Evolutionary conservation across 2,113 vertebrate genomes (phyloP).

Genomic region (Bucco capensis): DNA sequence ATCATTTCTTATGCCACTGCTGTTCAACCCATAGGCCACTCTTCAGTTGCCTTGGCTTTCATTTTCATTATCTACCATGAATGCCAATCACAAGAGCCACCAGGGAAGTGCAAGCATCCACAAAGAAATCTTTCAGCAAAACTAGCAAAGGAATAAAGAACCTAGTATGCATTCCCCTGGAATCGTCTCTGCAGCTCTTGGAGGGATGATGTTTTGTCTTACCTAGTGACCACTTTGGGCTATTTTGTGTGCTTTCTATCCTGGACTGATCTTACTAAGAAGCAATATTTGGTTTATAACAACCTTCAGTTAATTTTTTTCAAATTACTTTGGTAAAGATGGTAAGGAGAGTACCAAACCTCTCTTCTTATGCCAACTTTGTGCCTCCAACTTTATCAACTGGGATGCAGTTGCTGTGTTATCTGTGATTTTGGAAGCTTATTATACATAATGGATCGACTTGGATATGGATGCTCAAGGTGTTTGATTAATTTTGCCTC

Average conservation of each 20-base stretch:
- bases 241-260: neutral
- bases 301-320: neutral
- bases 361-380: neutral
- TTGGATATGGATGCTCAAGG: neutral
- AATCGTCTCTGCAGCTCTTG: neutral
- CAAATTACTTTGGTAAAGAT: neutral
- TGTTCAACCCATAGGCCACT: neutral
- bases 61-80: neutral
- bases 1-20: neutral
- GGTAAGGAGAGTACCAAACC: neutral
- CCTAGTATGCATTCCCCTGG: neutral
- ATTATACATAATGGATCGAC: neutral
- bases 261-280: neutral
- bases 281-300: neutral
- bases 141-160: neutral
- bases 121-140: neutral
- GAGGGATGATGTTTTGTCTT: neutral
- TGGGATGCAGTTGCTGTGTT: rapidly evolving
- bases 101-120: neutral
- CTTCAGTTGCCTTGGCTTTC: neutral
- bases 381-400: neutral
- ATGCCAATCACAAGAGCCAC: neutral
- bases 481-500: neutral
- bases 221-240: neutral
- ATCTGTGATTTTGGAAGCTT: neutral